These are phyloP conservation scores for Neoitamus cyanurus DNA, from an alignment of 2,888 invertebrate species.

Conservation along the genomic window DNA sequence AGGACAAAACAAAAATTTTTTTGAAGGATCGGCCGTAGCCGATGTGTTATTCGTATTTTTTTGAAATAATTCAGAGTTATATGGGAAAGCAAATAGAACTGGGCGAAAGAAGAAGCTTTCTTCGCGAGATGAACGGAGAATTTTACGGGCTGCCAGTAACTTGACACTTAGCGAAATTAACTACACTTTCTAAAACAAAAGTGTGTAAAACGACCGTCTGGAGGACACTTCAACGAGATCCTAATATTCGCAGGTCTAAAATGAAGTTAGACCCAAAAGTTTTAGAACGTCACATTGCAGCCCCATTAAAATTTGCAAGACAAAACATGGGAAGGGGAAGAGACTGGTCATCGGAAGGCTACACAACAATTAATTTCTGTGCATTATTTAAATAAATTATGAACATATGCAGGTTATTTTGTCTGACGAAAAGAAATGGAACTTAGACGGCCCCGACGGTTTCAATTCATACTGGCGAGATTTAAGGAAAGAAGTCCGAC, in stretches of 20 bases:
- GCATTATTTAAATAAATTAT: not conserved
- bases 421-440: conserved; percentile 2
- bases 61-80: not conserved
- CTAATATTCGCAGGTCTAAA: not conserved
- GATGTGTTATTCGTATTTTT: too few species aligned
- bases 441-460: not conserved
- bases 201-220: conserved; percentile 7
- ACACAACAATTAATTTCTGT: not conserved
- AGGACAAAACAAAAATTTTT: too few species aligned
- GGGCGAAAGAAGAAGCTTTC: not conserved
- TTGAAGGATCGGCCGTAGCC: too few species aligned
- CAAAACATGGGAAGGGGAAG: not conserved
- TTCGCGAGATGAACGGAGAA: not conserved
- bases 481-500: not conserved
- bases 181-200: not conserved
- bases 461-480: not conserved
- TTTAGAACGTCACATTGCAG: not conserved
- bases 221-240: not conserved
- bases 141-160: not conserved
- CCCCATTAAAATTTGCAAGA: not conserved
- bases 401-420: not conserved
- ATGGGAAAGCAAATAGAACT: not conserved
- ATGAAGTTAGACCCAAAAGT: not conserved
- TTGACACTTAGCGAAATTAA: not conserved
- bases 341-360: not conserved